A percentile compares a stretch with the other conserved stretches of the same genome.
phyloP scores from a whole-genome alignment of 2,113 vertebrate genomes.

The Chlorodrepanis virens region DNA sequence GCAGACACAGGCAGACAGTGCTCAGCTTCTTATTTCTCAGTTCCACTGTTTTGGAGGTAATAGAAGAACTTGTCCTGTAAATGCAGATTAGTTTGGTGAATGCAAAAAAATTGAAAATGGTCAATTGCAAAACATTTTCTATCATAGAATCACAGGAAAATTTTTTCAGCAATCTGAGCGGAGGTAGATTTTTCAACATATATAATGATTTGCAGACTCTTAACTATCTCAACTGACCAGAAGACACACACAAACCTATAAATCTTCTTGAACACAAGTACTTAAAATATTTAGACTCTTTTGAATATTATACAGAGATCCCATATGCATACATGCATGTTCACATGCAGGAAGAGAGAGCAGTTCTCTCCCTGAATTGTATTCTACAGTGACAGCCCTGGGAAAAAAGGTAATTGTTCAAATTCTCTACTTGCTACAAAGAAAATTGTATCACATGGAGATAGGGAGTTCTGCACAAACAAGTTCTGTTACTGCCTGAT shows the following conservation, averaged over 20 bases:
- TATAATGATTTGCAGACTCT: not conserved
- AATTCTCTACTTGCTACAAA: not conserved
- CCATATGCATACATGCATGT: not conserved
- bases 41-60: not conserved
- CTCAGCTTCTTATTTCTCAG: not conserved
- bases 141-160: not conserved
- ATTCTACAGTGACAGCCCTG: not conserved
- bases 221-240: rapidly evolving
- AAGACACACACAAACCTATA: not conserved
- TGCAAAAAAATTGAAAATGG: not conserved
- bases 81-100: not conserved
- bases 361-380: not conserved
- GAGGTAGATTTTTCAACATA: not conserved
- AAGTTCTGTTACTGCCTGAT: not conserved
- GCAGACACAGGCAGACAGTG: not conserved
- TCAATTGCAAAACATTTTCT: not conserved
- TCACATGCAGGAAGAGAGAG: not conserved
- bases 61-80: not conserved
- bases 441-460: not conserved
- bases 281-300: not conserved
- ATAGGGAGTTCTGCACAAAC: not conserved
- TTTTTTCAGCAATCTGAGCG: not conserved
- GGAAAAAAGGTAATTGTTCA: not conserved
- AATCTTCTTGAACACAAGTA: not conserved
- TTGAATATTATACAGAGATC: not conserved